Evolutionary conservation across 2,113 vertebrate species (phyloP).

Genomic region (Larimichthys polyactis): DNA sequence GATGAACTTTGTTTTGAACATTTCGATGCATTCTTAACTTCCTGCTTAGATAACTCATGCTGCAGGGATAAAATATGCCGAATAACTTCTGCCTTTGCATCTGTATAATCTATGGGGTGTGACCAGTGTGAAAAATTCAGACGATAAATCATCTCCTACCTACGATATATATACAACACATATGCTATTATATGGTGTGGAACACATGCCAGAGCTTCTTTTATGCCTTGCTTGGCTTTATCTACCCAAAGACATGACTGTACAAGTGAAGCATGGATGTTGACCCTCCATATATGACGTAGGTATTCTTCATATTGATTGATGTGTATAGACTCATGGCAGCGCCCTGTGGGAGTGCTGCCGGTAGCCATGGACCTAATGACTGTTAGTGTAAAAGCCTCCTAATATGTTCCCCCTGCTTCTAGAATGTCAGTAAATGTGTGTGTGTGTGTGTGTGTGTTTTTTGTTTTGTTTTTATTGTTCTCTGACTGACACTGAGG

Average conservation of each 20-base stretch:
- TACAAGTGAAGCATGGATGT: constrained; percentile 53
- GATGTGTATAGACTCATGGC: constrained; percentile 60
- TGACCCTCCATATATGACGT: constrained; percentile 25
- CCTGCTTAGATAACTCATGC: constrained; percentile 2
- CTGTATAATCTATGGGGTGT: constrained; percentile 16
- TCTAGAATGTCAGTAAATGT: background rate
- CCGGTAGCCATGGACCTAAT: constrained; percentile 84
- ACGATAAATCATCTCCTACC: constrained; percentile 36
- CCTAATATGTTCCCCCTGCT: constrained; percentile 17
- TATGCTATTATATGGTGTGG: constrained; percentile 34
- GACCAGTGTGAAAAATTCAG: constrained; percentile 30
- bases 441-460: too few species aligned
- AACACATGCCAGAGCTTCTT: constrained; percentile 43
- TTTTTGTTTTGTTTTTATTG: background rate
- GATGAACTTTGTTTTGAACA: constrained; percentile 41
- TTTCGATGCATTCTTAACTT: constrained; percentile 27
- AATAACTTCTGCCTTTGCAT: constrained; percentile 34
- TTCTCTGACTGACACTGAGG: constrained; percentile 7
- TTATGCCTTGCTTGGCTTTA: constrained; percentile 62
- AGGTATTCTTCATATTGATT: constrained; percentile 28
- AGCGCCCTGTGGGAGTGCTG: constrained; percentile 54
- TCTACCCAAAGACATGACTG: constrained; percentile 69
- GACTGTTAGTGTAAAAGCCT: constrained; percentile 81
- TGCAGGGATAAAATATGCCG: background rate
- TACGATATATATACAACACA: constrained; percentile 18